Conservation (phyloP, 2,888 invertebrate species). For the Hermodice carunculata region DNA sequence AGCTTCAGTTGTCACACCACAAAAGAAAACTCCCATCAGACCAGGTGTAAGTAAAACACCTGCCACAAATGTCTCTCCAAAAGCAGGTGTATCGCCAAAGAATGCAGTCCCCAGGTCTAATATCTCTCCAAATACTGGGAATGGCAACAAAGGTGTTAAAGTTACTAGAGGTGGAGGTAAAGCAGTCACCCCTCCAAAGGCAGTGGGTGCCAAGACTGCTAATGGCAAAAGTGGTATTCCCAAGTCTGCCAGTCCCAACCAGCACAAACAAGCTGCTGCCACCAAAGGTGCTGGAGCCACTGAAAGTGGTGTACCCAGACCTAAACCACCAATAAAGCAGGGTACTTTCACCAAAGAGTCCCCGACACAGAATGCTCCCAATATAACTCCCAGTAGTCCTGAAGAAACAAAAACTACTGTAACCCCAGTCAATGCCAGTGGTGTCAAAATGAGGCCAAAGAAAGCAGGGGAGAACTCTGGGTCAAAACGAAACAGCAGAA, state of each 20-base stretch:
- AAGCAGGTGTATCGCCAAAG: too few relatives aligned
- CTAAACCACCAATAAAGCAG: conserved; percentile 77
- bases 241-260: background rate
- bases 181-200: conserved; percentile 5
- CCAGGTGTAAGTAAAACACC: too few relatives aligned
- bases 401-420: conserved; percentile 26
- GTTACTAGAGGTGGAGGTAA: too few relatives aligned
- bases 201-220: background rate
- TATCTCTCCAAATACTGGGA: too few relatives aligned
- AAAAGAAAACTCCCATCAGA: too few relatives aligned
- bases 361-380: conserved; percentile 45
- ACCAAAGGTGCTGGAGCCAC: background rate
- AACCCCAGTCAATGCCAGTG: too few relatives aligned
- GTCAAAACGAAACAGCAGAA: too few relatives aligned
- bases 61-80: too few relatives aligned
- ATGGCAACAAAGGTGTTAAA: too few relatives aligned
- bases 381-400: conserved; percentile 30
- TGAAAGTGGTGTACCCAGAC: conserved; percentile 42
- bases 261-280: background rate
- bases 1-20: background rate
- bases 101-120: too few relatives aligned
- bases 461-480: too few relatives aligned
- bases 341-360: conserved; percentile 91
- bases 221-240: conserved; percentile 4
- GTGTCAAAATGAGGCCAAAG: too few relatives aligned